These are phyloP conservation scores for Drosophila sordidula DNA, from an alignment of 2,888 invertebrate genomes.

Conservation along the genomic window DNA sequence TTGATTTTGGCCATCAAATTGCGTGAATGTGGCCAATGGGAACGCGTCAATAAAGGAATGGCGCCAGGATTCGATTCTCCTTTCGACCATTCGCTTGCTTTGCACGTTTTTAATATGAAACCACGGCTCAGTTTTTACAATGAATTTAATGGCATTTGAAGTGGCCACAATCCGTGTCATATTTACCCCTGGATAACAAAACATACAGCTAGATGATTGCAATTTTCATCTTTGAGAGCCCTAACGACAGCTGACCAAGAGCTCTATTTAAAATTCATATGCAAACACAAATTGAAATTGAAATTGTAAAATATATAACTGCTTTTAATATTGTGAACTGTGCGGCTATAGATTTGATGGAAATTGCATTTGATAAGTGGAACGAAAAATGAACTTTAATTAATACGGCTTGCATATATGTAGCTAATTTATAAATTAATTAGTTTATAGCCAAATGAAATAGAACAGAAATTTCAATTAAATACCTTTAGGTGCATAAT, in stretches of 20 bases:
- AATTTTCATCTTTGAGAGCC: constrained; percentile 9
- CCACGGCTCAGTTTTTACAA: constrained; percentile 31
- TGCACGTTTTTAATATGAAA: constrained; percentile 68
- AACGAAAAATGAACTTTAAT: neutral
- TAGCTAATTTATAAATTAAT: constrained; percentile 4
- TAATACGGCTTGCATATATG: neutral
- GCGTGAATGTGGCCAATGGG: constrained; percentile 25
- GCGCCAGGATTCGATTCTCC: constrained; percentile 8
- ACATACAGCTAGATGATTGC: constrained; percentile 1
- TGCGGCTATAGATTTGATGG: neutral
- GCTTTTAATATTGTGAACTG: neutral
- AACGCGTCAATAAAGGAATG: constrained; percentile 40
- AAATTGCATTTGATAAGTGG: constrained; percentile 7
- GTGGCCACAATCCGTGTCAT: constrained; percentile 39
- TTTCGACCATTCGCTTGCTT: constrained; percentile 42
- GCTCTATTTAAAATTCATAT: constrained; percentile 16
- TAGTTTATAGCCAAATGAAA: constrained; percentile 2
- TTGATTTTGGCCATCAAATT: constrained; percentile 29
- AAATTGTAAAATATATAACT: constrained; percentile 8
- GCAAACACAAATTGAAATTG: constrained; percentile 5
- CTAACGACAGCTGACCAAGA: constrained; percentile 4
- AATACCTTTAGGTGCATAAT: neutral
- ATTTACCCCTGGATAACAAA: constrained; percentile 4
- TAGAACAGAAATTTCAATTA: neutral
- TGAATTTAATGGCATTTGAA: constrained; percentile 25